phyloP scores from a whole-genome alignment of 1,140 invertebrate genomes.

The Listronotus bonariensis region DNA sequence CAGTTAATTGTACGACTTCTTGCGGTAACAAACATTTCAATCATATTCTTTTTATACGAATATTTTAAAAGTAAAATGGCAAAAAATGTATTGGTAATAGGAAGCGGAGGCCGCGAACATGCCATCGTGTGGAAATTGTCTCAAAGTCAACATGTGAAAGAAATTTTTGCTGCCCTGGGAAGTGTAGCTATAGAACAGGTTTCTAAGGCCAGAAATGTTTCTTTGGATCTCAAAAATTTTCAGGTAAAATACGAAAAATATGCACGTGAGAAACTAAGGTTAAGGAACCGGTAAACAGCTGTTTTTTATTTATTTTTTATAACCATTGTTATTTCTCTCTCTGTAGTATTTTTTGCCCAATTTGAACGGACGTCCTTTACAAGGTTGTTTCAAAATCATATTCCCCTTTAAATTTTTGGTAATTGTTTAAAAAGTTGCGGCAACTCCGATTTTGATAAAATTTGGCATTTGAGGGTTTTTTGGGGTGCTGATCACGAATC shows the following conservation, averaged over 20 bases:
- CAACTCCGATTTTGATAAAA: too few relatives aligned
- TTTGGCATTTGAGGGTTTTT: too few relatives aligned
- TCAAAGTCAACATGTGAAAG: conserved; percentile 73
- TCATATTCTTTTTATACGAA: conserved; percentile 31
- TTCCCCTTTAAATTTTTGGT: too few relatives aligned
- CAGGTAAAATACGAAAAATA: conserved; percentile 61
- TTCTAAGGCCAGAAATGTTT: conserved; percentile 68
- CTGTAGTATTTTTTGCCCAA: too few relatives aligned
- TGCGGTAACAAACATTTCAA: background rate
- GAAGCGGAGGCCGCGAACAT: conserved; percentile 94
- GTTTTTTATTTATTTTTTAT: too few relatives aligned
- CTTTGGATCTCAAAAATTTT: conserved; percentile 70
- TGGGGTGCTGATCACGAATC: too few relatives aligned
- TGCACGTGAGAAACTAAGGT: background rate
- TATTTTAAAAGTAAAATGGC: conserved; percentile 45
- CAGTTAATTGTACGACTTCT: background rate
- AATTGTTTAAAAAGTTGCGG: too few relatives aligned
- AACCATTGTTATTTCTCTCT: too few relatives aligned
- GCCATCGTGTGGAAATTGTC: conserved; percentile 90
- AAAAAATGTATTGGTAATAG: conserved; percentile 80
- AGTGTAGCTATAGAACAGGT: conserved; percentile 80
- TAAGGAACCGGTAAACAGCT: background rate
- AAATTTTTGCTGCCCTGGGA: conserved; percentile 85
- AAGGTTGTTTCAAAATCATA: too few relatives aligned
- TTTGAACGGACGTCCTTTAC: too few relatives aligned